Evolutionary conservation across 2,113 vertebrate species (phyloP), one percentile per base, ranked within the genome.

Genomic region (Anguilla japonica): DNA sequence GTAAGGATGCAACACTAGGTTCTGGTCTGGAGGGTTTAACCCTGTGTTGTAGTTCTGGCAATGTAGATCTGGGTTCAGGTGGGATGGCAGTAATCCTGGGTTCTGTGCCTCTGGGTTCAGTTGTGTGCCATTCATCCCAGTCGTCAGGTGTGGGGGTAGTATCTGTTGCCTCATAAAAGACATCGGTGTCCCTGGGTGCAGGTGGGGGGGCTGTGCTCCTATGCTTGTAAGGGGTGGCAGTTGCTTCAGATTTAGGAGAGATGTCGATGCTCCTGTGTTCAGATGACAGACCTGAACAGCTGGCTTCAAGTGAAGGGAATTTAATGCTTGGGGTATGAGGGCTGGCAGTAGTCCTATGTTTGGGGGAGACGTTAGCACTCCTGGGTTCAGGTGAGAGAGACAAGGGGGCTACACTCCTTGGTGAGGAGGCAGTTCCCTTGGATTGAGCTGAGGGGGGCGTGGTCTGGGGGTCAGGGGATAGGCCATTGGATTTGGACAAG

Each of bases 331-430:
- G 87, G n/a, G 92, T 89, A 83, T 91, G 91, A 40, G 86, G 81
- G 14, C n/a, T 56, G 50, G 26, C 71, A 75, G n/a, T 75, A n/a
- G 20, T n/a, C 26, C n/a, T 26, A 75, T 43, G 46, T 22, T 88
- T 88, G 84, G 92, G 90, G 75, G 93, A 94, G 82, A 88, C 88
- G 75, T 75, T 84, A 86, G 88, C 93, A 39, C 94, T 92, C 71
- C 91, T 91, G 83, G 94, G 94, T 86, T 93, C 92, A 87, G 93
- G 93, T 86, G 94, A 94, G 15, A 88, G 87, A 22, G 91, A 89
- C 53, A 91, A 92, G 86, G 91, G 90, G 79, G 92, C 90, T 89
- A 91, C 90, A 87, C 11, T 84, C 46, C 26, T 75, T 81, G 84
- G 43, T 43, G 81, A 81, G 57, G 83, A n/a, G 56, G 88, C 83